Evolutionary conservation across 2,113 vertebrate species (phyloP).

Genomic region (Hypanus sabinus): DNA sequence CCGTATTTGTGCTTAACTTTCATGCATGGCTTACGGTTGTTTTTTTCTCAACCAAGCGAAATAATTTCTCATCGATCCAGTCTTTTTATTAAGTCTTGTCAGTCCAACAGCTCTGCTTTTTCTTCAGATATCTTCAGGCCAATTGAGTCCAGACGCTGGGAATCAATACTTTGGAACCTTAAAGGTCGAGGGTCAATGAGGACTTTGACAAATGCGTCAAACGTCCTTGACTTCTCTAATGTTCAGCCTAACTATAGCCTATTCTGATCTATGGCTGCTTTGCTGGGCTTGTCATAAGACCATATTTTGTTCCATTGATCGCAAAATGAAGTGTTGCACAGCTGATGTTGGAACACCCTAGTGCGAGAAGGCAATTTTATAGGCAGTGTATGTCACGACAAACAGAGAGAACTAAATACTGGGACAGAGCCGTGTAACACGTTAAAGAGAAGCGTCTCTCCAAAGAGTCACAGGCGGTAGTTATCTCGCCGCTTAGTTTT

Average conservation of each 20-base stretch:
- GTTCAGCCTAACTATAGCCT: slow-evolving; percentile 55
- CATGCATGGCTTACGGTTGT: slow-evolving; percentile 57
- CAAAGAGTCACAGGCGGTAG: too few relatives aligned
- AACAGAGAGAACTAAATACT: slow-evolving; percentile 49
- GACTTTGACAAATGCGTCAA: slow-evolving; percentile 79
- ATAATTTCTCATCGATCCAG: slow-evolving; percentile 67
- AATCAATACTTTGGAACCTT: slow-evolving; percentile 76
- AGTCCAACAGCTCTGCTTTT: slow-evolving; percentile 55
- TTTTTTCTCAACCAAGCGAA: slow-evolving; percentile 56
- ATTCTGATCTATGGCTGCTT: slow-evolving; percentile 61
- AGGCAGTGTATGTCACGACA: slow-evolving; percentile 50
- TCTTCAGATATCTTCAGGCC: slow-evolving; percentile 61
- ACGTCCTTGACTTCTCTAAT: slow-evolving; percentile 61
- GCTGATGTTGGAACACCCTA: slow-evolving; percentile 49
- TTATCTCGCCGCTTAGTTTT: background rate
- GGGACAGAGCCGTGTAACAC: background rate
- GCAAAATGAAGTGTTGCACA: slow-evolving; percentile 53
- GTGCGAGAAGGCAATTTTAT: slow-evolving; percentile 52
- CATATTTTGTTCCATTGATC: slow-evolving; percentile 80
- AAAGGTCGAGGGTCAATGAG: slow-evolving; percentile 78
- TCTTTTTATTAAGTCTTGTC: slow-evolving; percentile 66
- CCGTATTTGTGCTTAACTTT: slow-evolving; percentile 59
- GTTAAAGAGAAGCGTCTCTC: background rate
- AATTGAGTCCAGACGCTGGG: slow-evolving; percentile 64
- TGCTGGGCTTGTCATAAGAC: slow-evolving; percentile 72